Percentiles rank a stretch among this genome's conserved stretches.
These are phyloP conservation scores for Pseudopipra pipra DNA, from an alignment of 2,113 vertebrate genomes.

Conservation along the genomic window DNA sequence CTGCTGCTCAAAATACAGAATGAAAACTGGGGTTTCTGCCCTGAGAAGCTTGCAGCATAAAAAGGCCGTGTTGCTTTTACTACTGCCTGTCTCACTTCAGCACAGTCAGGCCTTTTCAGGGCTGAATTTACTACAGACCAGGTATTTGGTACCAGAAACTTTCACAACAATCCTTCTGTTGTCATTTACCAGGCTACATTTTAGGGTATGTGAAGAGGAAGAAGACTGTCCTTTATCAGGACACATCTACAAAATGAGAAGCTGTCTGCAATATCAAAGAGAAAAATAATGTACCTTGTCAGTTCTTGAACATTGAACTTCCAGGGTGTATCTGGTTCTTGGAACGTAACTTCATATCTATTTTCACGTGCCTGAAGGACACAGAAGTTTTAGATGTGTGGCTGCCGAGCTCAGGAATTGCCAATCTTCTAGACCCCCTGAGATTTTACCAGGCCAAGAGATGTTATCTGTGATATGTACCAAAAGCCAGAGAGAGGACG, in stretches of 20 bases:
- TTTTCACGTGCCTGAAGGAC: constrained; percentile 77
- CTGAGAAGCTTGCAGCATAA: neutral
- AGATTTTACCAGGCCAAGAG: neutral
- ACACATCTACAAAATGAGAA: neutral
- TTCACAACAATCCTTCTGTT: neutral
- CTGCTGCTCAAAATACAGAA: neutral
- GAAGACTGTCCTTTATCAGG: neutral
- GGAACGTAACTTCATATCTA: constrained; percentile 79
- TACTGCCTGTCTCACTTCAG: neutral
- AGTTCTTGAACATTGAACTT: constrained; percentile 81
- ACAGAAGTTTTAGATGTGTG: neutral
- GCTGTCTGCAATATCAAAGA: neutral
- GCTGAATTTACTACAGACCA: neutral
- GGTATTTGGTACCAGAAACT: neutral
- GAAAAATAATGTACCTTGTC: constrained; percentile 71
- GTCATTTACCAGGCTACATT: neutral
- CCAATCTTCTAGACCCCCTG: neutral
- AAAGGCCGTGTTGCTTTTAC: neutral
- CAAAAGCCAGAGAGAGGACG: neutral
- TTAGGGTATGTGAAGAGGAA: neutral
- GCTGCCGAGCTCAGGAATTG: neutral
- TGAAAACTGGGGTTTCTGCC: neutral
- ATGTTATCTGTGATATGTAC: neutral
- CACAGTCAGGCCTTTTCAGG: neutral
- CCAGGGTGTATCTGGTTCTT: constrained; percentile 81